Conservation (phyloP, 2,113 vertebrate species). For the Calidris pygmaea region DNA sequence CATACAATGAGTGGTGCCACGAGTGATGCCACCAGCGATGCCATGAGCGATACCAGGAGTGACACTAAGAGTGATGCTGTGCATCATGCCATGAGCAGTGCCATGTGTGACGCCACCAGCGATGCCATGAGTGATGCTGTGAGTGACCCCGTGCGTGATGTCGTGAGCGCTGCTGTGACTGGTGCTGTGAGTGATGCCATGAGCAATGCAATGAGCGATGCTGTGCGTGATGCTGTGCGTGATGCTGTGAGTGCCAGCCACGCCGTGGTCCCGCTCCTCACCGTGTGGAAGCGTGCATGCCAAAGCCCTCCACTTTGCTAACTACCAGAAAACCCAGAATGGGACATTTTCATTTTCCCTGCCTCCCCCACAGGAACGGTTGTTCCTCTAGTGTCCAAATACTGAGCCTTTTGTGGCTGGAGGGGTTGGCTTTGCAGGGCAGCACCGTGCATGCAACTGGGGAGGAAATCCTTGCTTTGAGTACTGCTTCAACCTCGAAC, state of each 20-base stretch:
- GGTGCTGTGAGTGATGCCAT: background rate
- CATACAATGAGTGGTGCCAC: background rate
- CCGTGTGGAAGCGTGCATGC: fast-evolving
- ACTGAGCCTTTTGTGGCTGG: fast-evolving
- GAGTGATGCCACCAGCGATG: too few relatives aligned
- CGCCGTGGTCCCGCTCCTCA: fast-evolving
- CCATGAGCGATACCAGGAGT: too few relatives aligned
- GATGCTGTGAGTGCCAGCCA: too few relatives aligned
- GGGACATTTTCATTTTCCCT: background rate
- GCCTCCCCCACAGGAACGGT: too few relatives aligned
- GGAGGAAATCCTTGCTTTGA: background rate
- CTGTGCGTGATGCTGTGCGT: fast-evolving
- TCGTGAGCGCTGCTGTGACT: too few relatives aligned
- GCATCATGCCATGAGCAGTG: too few relatives aligned
- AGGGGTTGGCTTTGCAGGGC: background rate
- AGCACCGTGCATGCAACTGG: fast-evolving
- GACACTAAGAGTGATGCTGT: too few relatives aligned
- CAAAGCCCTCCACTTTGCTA: background rate
- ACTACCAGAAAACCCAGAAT: fast-evolving
- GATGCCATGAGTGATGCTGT: too few relatives aligned
- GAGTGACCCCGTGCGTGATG: too few relatives aligned
- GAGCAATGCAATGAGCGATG: too few relatives aligned
- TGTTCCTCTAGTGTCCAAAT: fast-evolving
- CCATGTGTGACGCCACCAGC: too few relatives aligned
- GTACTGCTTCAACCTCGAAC: background rate